Base-by-base conservation (phyloP, 2,113 vertebrate genomes). In the Mungos mungo region DNA sequence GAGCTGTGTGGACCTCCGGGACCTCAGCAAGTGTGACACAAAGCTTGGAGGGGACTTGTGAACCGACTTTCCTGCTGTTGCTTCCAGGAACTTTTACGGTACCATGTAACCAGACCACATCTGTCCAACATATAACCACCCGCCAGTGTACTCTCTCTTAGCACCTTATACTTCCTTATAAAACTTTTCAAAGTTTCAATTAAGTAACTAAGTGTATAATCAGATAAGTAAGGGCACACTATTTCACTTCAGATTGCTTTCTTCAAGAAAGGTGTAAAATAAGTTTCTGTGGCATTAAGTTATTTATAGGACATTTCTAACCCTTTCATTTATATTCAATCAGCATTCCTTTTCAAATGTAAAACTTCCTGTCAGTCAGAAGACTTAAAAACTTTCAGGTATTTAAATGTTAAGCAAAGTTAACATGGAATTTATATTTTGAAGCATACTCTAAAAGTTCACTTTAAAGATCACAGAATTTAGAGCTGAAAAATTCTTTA, bases 381-480 rank as follows among this genome's bases (percentile, higher is more conserved):
- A 23, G 47, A 81, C 25, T 95, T 29, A 88, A 94, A 88, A 69
- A 18, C 5, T 71, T 84, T n/a, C 83, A 86, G 19, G 38, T 63
- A 65, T 60, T 71, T 35, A 86, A 74, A 47, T 35, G 90, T 27
- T 52, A 96, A 79, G 33, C 18, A 69, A 69, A 50, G n/a, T 66
- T 88, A 77, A 77, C 25, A 50, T 41, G 21, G 25, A 82, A 63
- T 87, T 88, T 82, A 68, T 38, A 71, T 80, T 72, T 68, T 90
- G 89, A 52, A 66, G 18, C 25, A 85, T 33, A 65, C 3, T 57
- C 45, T 85, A 72, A 14, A 96, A 92, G 14, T 38, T 89, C 10
- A 89, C 25, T 71, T 47, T 96, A 79, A 91, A 92, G 41, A 69
- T 63, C 50, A 83, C 6, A 93, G 45, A 79, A 80, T 94, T 88